Base-by-base conservation (phyloP, 2,888 invertebrate species). In the Macaria notata region DNA sequence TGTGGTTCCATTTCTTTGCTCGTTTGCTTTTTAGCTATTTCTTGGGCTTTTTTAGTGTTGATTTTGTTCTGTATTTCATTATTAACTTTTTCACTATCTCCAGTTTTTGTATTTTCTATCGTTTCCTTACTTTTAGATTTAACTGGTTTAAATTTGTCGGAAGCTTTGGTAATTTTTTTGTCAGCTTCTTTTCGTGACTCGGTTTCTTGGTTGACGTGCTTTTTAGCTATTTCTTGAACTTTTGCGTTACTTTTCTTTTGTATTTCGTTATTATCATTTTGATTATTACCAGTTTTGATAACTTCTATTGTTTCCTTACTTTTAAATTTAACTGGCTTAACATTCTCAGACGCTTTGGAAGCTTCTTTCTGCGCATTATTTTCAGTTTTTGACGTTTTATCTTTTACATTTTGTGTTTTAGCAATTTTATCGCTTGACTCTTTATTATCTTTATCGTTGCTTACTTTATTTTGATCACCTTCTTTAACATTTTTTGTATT, bases 211-310 rank as follows among this genome's bases (percentile, higher is more conserved):
- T 41, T 46, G 3, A 39, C 31, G 31, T 50, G 55, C 38, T 33
- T 60, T 44, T 46, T 41, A 54, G 39, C 31, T 46, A 47, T 43
- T 51, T 61, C 48, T 54, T 54, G 56, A n/a, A 54, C 47, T 31
- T 39, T 38, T 9, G 49, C 43, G 56, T 39, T 49, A 44, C 0
- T 36, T 46, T 9, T 51, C 61, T 7, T 61, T 61, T 48, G 4
- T 6, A 41, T 46, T 30, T 6, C 36, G 33, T 45, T 29, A 29
- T 64, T 60, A 44, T 30, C 54, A 0, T 54, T 63, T 30, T 48
- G 46, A 50, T 66, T 68, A 31, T 65, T 71, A 52, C 41, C 50
- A 0, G 43, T 3, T 9, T 48, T 45, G 33, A 51, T 54, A 9
- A 51, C 55, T 9, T 36, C 49, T 38, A 9, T 44, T 29, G 5